Percentiles rank a stretch among this genome's conserved stretches.
phyloP scores from a whole-genome alignment of 2,113 vertebrate genomes.

The Gulo gulo region DNA sequence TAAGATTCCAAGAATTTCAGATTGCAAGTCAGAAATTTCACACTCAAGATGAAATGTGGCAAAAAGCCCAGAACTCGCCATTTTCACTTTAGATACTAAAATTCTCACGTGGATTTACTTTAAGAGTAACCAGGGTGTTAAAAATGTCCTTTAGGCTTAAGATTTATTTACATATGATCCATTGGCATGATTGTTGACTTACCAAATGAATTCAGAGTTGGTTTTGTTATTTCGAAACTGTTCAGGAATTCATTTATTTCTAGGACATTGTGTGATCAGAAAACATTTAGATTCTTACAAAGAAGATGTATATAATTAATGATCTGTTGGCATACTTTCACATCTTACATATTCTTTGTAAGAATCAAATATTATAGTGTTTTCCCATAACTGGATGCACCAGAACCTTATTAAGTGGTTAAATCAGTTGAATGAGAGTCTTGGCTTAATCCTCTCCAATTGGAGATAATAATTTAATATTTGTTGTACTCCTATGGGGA shows the following conservation, averaged over 20 bases:
- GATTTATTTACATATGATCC: constrained; percentile 41
- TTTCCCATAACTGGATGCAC: not conserved
- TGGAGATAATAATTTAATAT: not conserved
- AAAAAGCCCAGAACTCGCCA: constrained; percentile 57
- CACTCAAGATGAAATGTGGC: constrained; percentile 57
- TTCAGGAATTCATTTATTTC: constrained; percentile 37
- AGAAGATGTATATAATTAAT: not conserved
- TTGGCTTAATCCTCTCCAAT: not conserved
- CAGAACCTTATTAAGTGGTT: constrained; percentile 29
- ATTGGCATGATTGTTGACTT: constrained; percentile 4
- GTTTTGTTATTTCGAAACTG: constrained; percentile 22
- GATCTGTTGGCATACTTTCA: not conserved
- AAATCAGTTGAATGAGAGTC: not conserved
- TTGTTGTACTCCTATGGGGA: not conserved
- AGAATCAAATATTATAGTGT: not conserved
- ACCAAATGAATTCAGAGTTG: not conserved
- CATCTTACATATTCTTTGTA: not conserved
- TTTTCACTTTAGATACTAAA: constrained; percentile 56
- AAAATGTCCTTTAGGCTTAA: constrained; percentile 25
- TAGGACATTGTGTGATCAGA: not conserved
- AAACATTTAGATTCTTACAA: not conserved
- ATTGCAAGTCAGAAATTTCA: constrained; percentile 58
- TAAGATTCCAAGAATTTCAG: constrained; percentile 53
- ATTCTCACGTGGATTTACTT: constrained; percentile 61
- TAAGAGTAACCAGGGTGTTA: constrained; percentile 50